Conservation (phyloP, 2,888 invertebrate species). For the Eilema caniola region DNA sequence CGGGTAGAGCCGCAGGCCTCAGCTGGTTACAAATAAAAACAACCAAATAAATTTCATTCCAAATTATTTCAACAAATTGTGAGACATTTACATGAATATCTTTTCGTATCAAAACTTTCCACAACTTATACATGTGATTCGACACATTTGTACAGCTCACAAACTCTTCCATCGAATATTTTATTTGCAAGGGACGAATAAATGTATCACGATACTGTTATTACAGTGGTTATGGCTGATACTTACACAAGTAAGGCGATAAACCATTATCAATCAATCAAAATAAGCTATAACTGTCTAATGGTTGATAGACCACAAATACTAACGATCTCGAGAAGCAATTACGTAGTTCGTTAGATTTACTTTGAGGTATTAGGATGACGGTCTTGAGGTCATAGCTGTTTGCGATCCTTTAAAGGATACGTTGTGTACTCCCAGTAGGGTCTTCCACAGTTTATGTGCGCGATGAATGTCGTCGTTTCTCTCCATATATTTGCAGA, state of each 20-base stretch:
- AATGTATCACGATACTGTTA: not conserved
- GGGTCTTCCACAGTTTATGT: not conserved
- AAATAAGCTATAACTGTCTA: slow-evolving; percentile 13
- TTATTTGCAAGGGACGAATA: slow-evolving; percentile 6
- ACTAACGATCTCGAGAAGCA: slow-evolving; percentile 8
- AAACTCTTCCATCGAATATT: slow-evolving; percentile 11
- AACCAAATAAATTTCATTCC: not conserved
- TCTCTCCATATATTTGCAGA: not conserved
- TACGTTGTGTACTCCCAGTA: not conserved
- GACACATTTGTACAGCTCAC: slow-evolving; percentile 7
- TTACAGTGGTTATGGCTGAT: not conserved
- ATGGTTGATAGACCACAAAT: slow-evolving; percentile 10
- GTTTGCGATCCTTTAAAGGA: slow-evolving; percentile 1
- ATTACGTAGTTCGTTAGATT: slow-evolving; percentile 6
- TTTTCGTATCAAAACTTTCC: slow-evolving; percentile 13
- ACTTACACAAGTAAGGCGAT: slow-evolving; percentile 6
- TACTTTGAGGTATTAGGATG: slow-evolving; percentile 3
- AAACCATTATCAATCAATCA: slow-evolving; percentile 20
- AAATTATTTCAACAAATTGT: slow-evolving; percentile 5
- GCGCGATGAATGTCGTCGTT: not conserved
- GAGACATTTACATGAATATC: slow-evolving; percentile 6
- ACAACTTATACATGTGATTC: slow-evolving; percentile 17
- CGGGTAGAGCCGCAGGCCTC: too few species aligned
- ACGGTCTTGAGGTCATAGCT: not conserved
- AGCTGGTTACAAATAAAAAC: too few species aligned